Conservation (phyloP, 92 coral and sea anemone species). For the Parazoanthus swiftii region DNA sequence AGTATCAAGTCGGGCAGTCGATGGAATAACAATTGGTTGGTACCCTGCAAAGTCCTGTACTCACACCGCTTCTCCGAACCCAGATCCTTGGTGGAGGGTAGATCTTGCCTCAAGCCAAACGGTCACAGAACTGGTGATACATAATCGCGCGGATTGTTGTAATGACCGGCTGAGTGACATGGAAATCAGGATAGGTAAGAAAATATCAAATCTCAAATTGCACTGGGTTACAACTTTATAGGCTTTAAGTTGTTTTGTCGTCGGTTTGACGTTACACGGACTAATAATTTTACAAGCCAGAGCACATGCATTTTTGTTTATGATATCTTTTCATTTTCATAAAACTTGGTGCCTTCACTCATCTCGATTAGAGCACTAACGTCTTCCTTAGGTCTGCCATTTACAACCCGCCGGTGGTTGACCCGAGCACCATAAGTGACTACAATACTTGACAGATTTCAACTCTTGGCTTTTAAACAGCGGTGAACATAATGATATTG, state of each 20-base stretch:
- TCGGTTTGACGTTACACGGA: too few species aligned
- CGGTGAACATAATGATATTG: too few species aligned
- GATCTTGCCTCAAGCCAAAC: not conserved
- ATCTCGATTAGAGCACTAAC: too few species aligned
- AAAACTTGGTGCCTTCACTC: too few species aligned
- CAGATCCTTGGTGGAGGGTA: not conserved
- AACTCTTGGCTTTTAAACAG: too few species aligned
- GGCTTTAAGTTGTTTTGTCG: too few species aligned
- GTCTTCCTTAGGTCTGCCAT: too few species aligned
- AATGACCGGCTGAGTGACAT: not conserved
- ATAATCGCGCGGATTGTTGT: conserved; percentile 20
- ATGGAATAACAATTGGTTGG: not conserved
- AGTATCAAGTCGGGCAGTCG: not conserved
- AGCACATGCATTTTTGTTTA: too few species aligned
- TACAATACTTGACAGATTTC: too few species aligned
- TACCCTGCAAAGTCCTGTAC: not conserved
- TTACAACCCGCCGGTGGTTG: too few species aligned
- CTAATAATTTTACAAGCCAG: not conserved
- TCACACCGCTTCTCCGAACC: not conserved
- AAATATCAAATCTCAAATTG: not conserved
- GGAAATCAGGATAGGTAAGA: conserved; percentile 24
- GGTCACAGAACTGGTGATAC: not conserved
- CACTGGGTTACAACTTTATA: not conserved
- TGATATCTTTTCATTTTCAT: too few species aligned
- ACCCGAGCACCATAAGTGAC: too few species aligned